phyloP scores from a whole-genome alignment of 2,797 vertebrate species.

The Hippoglossus hippoglossus region DNA sequence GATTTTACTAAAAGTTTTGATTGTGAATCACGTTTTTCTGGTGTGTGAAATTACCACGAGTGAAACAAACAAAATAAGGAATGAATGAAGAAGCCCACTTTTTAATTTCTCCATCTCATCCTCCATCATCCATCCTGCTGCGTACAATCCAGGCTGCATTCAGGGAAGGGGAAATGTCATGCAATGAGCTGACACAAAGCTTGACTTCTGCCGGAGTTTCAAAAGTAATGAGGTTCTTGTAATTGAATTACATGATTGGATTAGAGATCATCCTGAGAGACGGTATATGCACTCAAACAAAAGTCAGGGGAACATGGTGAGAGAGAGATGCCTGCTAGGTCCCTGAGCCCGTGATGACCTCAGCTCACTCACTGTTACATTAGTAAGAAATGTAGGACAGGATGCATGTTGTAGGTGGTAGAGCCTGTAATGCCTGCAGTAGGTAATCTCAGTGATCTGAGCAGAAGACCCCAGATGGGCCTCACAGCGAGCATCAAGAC shows the following conservation, averaged over 20 bases:
- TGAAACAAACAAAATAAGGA: background rate
- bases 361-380: background rate
- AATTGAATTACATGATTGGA: conserved; percentile 79
- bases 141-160: conserved; percentile 32
- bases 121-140: conserved; percentile 1
- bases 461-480: background rate
- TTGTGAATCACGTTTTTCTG: background rate
- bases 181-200: conserved; percentile 69
- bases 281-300: conserved; percentile 49
- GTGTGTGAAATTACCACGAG: background rate
- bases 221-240: conserved; percentile 73
- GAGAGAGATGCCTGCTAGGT: conserved; percentile 16
- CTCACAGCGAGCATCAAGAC: background rate
- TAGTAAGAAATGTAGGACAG: background rate
- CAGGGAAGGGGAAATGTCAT: conserved; percentile 50
- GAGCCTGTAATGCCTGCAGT: background rate
- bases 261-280: conserved; percentile 70
- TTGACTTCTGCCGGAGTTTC: conserved; percentile 64
- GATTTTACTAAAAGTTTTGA: background rate
- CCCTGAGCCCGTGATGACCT: background rate
- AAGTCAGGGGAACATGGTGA: conserved; percentile 43
- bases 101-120: conserved; percentile 6
- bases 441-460: background rate
- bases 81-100: conserved; percentile 28
- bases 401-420: background rate